phyloP scores from a whole-genome alignment of 1,140 invertebrate genomes.

The Diorhabda elongata region DNA sequence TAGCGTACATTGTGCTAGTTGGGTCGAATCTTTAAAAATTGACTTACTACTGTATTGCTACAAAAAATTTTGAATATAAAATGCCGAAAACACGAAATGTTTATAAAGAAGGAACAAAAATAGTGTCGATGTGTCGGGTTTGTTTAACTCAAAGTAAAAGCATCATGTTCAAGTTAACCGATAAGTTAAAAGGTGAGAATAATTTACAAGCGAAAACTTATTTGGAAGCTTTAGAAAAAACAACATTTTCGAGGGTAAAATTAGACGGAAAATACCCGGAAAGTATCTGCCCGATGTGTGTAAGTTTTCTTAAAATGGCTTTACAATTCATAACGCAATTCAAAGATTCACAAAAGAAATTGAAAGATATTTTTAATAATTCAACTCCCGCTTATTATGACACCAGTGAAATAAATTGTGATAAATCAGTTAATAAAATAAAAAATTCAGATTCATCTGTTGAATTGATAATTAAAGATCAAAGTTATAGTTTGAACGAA shows the following conservation, averaged over 20 bases:
- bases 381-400: background rate
- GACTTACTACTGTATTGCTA: background rate
- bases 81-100: slow-evolving; percentile 6
- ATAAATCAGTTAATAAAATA: background rate
- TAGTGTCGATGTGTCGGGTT: slow-evolving; percentile 12
- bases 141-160: slow-evolving; percentile 20
- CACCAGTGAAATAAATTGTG: background rate
- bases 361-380: slow-evolving; percentile 1
- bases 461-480: slow-evolving; percentile 9
- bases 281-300: slow-evolving; percentile 16
- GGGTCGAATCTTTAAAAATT: background rate
- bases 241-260: background rate
- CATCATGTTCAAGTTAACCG: slow-evolving; percentile 12
- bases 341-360: slow-evolving; percentile 6
- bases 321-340: slow-evolving; percentile 12
- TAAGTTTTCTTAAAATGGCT: slow-evolving; percentile 16
- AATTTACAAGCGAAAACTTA: background rate
- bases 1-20: background rate
- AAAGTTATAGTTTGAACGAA: slow-evolving; percentile 11
- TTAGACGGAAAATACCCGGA: slow-evolving; percentile 6
- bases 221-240: slow-evolving; percentile 11
- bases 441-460: slow-evolving; percentile 4
- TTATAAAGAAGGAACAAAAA: slow-evolving; percentile 9
- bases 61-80: background rate
- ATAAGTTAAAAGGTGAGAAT: slow-evolving; percentile 1